Evolutionary conservation across 2,113 vertebrate genomes (phyloP), one percentile per base, ranked within the genome.

Genomic region (Otis tarda): DNA sequence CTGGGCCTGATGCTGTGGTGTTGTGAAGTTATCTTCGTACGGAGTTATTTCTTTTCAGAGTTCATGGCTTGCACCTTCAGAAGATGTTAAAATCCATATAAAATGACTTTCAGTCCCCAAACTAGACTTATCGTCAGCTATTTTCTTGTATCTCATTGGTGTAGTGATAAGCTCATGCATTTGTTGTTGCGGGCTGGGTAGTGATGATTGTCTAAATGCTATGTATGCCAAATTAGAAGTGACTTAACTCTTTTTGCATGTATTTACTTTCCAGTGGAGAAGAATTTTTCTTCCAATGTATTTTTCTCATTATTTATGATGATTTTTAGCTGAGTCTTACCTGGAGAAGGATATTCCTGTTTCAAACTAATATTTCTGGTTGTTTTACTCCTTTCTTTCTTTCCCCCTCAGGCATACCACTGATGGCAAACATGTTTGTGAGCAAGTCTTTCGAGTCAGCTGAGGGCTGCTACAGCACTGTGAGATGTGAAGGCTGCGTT

Each of bases 1-100:
- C 2, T 8, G 31, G 43, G 23, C 5, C 56, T 74, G 33, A n/a
- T 2, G 1, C 10, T 28, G 39, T 43, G 59, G 20, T 1, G 1
- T 14, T 55, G 47, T 39, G 50, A 65, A 63, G 27, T 11, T 53
- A 25, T 14, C 31, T 74, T 19, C 18, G 6, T n/a, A n/a, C 7
- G 59, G 24, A 70, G 15, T 5, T 45, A 19, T 43, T 87, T 45
- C 2, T 63, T n/a, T 47, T 23, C 60, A 78, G n/a, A 69, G 14
- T 67, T 84, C 28, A 25, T 56, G n/a, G 9, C 18, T 31, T 49
- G 2, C 9, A 65, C 10, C 9, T 91, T 85, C 33, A 65, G 43
- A 76, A 83, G 27, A 39, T 50, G 28, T 31, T 86, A 45, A 59
- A 89, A 33, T 80, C 22, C 17, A 6, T 56, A 33, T 23, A 49